Conservation (phyloP, 2,888 invertebrate species). For the Buathra laborator region DNA sequence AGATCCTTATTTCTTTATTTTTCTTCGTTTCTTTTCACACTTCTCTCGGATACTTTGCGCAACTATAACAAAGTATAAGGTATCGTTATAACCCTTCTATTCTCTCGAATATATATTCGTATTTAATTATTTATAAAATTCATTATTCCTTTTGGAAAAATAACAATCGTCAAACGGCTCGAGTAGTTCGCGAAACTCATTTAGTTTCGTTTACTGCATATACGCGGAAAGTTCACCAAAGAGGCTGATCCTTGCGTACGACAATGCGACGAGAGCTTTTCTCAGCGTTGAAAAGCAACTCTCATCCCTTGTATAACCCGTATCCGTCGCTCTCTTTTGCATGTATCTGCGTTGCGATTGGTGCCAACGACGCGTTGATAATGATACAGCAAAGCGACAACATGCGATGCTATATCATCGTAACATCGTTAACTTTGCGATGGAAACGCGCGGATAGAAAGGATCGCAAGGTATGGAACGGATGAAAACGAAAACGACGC, state of each 20-base stretch:
- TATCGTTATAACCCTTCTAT: constrained; percentile 19
- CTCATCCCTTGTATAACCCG: no score
- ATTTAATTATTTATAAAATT: not conserved
- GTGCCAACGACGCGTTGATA: constrained; percentile 84
- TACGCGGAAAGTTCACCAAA: no score
- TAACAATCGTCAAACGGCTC: not conserved
- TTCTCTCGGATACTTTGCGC: constrained; percentile 44
- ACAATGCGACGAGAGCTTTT: not conserved
- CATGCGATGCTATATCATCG: constrained; percentile 73
- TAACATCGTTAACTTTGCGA: constrained; percentile 85
- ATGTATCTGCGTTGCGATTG: constrained; percentile 68
- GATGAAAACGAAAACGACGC: constrained; percentile 77
- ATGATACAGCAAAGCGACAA: constrained; percentile 83
- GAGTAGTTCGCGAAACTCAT: no score
- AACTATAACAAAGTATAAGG: constrained; percentile 21
- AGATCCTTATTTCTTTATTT: constrained; percentile 55
- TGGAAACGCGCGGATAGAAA: constrained; percentile 73
- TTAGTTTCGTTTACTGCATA: no score
- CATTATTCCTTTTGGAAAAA: not conserved
- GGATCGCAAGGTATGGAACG: constrained; percentile 55
- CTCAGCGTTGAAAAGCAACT: constrained; percentile 16
- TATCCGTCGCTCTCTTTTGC: not conserved
- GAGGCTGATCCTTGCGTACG: not conserved
- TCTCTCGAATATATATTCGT: no score
- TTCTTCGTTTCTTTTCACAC: constrained; percentile 65